These are phyloP conservation scores for Solen grandis DNA, from an alignment of 1,140 invertebrate genomes.

Conservation along the genomic window DNA sequence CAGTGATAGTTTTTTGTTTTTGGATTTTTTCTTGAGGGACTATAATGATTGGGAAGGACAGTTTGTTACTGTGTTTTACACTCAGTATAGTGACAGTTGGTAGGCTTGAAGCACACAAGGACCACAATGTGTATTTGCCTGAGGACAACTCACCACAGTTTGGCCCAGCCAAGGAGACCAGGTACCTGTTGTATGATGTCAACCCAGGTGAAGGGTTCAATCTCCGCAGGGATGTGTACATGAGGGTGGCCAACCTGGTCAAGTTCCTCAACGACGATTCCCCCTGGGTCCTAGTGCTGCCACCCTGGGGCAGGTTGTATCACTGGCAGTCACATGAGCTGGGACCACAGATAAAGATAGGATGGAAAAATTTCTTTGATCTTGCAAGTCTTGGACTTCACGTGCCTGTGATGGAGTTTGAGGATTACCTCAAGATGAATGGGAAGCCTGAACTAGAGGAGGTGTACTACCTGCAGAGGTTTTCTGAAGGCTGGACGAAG, in stretches of 20 bases:
- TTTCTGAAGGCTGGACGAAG: slow-evolving; percentile 90
- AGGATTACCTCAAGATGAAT: slow-evolving; percentile 86
- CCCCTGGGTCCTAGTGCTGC: slow-evolving; percentile 86
- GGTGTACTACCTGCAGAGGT: slow-evolving; percentile 92
- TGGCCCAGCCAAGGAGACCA: slow-evolving; percentile 27
- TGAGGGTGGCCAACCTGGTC: slow-evolving; percentile 92
- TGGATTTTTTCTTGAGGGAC: too few species aligned
- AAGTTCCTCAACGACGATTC: slow-evolving; percentile 83
- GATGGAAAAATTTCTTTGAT: slow-evolving; percentile 95
- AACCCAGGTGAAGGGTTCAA: slow-evolving; percentile 98
- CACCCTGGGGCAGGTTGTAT: slow-evolving; percentile 93
- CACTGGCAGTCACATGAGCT: slow-evolving; percentile 90
- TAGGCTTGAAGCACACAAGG: too few species aligned
- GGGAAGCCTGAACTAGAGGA: slow-evolving; percentile 85
- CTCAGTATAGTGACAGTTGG: too few species aligned
- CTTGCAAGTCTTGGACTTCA: slow-evolving; percentile 88
- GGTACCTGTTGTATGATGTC: slow-evolving; percentile 92
- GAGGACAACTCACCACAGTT: slow-evolving; percentile 37
- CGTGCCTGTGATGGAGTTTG: slow-evolving; percentile 93
- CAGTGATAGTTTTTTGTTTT: too few species aligned
- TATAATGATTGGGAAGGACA: too few species aligned
- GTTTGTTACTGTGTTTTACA: too few species aligned
- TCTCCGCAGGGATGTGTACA: slow-evolving; percentile 96
- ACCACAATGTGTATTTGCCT: slow-evolving; percentile 39
- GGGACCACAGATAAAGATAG: slow-evolving; percentile 82